These are phyloP conservation scores for Syngnathus rostellatus DNA, from an alignment of 2,797 vertebrate genomes.

Conservation along the genomic window DNA sequence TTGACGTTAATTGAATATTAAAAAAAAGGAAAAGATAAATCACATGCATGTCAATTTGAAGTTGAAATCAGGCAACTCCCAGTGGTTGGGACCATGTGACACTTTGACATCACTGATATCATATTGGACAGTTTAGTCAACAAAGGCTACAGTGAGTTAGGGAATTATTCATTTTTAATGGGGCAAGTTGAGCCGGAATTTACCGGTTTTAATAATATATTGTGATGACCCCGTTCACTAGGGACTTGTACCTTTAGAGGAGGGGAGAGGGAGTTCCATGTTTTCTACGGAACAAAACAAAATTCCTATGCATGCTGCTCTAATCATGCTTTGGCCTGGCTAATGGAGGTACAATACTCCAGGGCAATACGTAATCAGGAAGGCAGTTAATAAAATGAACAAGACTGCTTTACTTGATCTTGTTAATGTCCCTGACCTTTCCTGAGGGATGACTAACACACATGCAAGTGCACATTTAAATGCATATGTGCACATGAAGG, in stretches of 20 bases:
- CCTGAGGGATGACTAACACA: constrained; percentile 31
- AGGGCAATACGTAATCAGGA: constrained; percentile 60
- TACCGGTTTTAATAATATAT: neutral
- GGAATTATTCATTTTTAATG: constrained; percentile 46
- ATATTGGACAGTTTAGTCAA: constrained; percentile 47
- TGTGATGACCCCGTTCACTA: no score
- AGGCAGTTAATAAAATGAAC: constrained; percentile 66
- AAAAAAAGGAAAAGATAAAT: constrained; percentile 51
- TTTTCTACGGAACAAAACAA: constrained; percentile 32
- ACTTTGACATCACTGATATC: constrained; percentile 46
- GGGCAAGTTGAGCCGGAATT: constrained; percentile 27
- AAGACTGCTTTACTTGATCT: constrained; percentile 52
- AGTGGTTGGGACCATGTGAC: constrained; percentile 27
- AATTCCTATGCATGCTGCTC: constrained; percentile 52
- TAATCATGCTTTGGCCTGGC: constrained; percentile 60
- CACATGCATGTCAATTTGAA: constrained; percentile 55
- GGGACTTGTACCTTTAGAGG: no score
- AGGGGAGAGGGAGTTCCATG: no score
- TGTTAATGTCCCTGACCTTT: constrained; percentile 57
- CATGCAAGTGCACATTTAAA: constrained; percentile 12
- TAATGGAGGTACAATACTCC: constrained; percentile 61
- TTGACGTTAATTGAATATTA: constrained; percentile 57
- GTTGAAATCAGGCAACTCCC: constrained; percentile 45
- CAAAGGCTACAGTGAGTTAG: constrained; percentile 27
- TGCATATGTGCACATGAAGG: constrained; percentile 14